Conservation (phyloP, 2,888 invertebrate genomes). For the Drosophila gaucha region DNA sequence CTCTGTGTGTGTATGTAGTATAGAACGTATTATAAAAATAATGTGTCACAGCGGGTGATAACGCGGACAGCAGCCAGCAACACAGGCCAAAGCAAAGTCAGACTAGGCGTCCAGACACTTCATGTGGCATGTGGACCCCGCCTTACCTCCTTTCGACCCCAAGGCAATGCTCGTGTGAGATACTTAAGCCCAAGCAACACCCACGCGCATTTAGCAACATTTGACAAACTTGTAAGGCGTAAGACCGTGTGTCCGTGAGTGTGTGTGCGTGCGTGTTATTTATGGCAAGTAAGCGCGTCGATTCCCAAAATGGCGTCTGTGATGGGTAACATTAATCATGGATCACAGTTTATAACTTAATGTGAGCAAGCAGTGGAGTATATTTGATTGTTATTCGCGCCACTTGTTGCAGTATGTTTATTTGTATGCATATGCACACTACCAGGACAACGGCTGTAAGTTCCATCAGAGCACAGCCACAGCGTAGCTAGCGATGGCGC, state of each 20-base stretch:
- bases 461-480: conserved; percentile 31
- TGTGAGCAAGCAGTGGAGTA: conserved; percentile 1
- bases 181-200: conserved; percentile 56
- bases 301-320: conserved; percentile 56
- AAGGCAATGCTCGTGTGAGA: conserved; percentile 30
- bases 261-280: conserved; percentile 13
- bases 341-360: conserved; percentile 39
- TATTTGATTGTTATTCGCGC: not conserved
- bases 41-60: conserved; percentile 78
- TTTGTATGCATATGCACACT: conserved; percentile 35
- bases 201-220: conserved; percentile 55
- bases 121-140: conserved; percentile 49
- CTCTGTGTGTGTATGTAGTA: conserved; percentile 18
- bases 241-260: not conserved
- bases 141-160: conserved; percentile 1
- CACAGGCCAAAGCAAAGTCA: conserved; percentile 53
- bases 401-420: conserved; percentile 59
- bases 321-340: conserved; percentile 45
- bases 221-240: conserved; percentile 26
- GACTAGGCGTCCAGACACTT: conserved; percentile 51
- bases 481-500: conserved; percentile 30
- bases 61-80: conserved; percentile 50
- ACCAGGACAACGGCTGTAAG: conserved; percentile 29
- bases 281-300: conserved; percentile 2
- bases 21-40: conserved; percentile 74